phyloP scores from a whole-genome alignment of 2,797 vertebrate species.

The Thunnus albacares region DNA sequence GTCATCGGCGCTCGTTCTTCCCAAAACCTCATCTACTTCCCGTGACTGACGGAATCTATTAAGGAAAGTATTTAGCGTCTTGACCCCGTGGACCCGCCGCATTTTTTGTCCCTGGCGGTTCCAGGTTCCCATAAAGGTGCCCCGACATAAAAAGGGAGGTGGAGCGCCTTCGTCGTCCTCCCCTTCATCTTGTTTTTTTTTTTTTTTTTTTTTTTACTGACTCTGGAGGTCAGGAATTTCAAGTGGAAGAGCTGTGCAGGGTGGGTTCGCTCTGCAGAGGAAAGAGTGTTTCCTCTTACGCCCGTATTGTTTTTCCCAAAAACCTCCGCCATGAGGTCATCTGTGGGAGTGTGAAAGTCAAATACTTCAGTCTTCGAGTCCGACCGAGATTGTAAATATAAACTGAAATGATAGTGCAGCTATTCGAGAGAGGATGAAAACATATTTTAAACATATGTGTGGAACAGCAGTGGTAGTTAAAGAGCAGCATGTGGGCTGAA shows the following conservation, averaged over 20 bases:
- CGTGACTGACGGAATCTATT: slow-evolving; percentile 38
- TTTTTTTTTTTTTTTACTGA: slow-evolving; percentile 22
- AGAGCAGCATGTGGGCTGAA: no score
- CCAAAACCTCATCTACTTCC: slow-evolving; percentile 17
- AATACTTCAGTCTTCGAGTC: background rate
- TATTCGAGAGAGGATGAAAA: no score
- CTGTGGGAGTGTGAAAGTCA: background rate
- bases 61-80: slow-evolving; percentile 47
- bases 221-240: slow-evolving; percentile 64
- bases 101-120: slow-evolving; percentile 47
- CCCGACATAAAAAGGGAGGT: slow-evolving; percentile 44
- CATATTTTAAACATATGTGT: no score
- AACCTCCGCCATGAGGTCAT: slow-evolving; percentile 72
- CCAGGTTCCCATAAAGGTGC: slow-evolving; percentile 49
- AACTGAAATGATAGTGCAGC: no score
- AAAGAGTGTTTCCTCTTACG: slow-evolving; percentile 75
- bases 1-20: slow-evolving; percentile 15
- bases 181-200: slow-evolving; percentile 42
- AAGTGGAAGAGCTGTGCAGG: slow-evolving; percentile 56
- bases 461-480: no score
- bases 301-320: slow-evolving; percentile 70
- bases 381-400: no score
- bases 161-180: slow-evolving; percentile 7
- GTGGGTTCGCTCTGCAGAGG: slow-evolving; percentile 69
- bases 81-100: slow-evolving; percentile 55